Conservation (phyloP, 2,797 vertebrate species). For the Urophycis tenuis region DNA sequence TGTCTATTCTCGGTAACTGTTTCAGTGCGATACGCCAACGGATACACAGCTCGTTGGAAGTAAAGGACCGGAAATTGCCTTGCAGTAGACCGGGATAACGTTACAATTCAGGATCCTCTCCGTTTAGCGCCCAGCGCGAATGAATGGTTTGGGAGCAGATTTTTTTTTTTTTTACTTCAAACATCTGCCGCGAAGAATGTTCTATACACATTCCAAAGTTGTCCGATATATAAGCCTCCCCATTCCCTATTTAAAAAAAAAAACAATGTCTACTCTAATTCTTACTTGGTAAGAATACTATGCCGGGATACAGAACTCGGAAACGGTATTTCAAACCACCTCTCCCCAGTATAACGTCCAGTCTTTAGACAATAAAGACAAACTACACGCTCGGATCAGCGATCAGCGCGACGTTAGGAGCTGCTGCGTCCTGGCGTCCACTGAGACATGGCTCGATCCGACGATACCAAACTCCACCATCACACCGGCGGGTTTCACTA, state of each 20-base stretch:
- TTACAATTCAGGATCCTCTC: slow-evolving; percentile 16
- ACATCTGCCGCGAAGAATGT: background rate
- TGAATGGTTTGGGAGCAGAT: too few species aligned
- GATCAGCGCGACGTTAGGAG: too few species aligned
- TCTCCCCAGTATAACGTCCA: too few species aligned
- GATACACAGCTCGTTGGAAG: background rate
- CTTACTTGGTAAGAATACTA: too few species aligned
- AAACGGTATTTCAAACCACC: too few species aligned
- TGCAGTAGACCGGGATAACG: background rate
- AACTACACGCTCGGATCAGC: too few species aligned
- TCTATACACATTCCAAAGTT: background rate
- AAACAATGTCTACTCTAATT: background rate
- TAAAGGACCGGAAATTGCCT: background rate
- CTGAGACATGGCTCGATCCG: too few species aligned
- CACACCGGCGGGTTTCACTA: too few species aligned
- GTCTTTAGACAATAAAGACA: too few species aligned
- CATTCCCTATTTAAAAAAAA: background rate
- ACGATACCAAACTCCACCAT: too few species aligned
- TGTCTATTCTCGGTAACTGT: background rate
- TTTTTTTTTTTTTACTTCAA: background rate
- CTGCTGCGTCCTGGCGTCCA: too few species aligned
- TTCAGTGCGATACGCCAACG: background rate
- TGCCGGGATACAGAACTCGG: too few species aligned
- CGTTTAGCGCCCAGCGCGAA: slow-evolving; percentile 45
- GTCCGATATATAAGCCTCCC: background rate